phyloP scores from a whole-genome alignment of 2,888 invertebrate genomes.

The Ditylenchus weischeri region DNA sequence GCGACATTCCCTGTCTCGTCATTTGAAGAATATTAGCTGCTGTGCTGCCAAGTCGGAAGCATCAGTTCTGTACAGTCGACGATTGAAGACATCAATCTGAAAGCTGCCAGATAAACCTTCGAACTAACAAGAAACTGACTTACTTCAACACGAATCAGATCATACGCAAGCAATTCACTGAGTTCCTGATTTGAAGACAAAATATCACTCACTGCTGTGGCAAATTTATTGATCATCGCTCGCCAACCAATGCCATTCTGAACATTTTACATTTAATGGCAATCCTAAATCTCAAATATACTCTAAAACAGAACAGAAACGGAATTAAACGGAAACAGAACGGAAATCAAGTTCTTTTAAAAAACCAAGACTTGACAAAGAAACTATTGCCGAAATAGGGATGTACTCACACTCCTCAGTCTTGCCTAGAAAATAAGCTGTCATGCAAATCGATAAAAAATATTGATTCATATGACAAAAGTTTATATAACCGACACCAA shows the following conservation, averaged over 20 bases:
- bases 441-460: too few species aligned
- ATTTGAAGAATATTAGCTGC: not conserved
- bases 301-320: too few species aligned
- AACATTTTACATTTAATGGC: not conserved
- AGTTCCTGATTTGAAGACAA: slow-evolving; percentile 15
- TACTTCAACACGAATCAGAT: slow-evolving; percentile 27
- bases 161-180: slow-evolving; percentile 21
- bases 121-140: not conserved
- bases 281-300: too few species aligned
- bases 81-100: slow-evolving; percentile 27
- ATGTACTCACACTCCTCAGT: too few species aligned
- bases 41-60: slow-evolving; percentile 13
- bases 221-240: slow-evolving; percentile 26
- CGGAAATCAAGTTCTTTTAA: too few species aligned
- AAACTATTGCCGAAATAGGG: too few species aligned
- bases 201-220: not conserved
- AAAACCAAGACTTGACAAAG: too few species aligned
- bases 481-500: too few species aligned
- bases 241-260: slow-evolving; percentile 13
- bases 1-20: not conserved
- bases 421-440: too few species aligned
- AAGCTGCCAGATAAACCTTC: not conserved
- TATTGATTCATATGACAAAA: too few species aligned
- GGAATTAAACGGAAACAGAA: too few species aligned
- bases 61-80: slow-evolving; percentile 17